Percentiles rank a stretch among this genome's conserved stretches.
Conservation (phyloP, 2,797 vertebrate genomes). For the Pitangus sulphuratus region DNA sequence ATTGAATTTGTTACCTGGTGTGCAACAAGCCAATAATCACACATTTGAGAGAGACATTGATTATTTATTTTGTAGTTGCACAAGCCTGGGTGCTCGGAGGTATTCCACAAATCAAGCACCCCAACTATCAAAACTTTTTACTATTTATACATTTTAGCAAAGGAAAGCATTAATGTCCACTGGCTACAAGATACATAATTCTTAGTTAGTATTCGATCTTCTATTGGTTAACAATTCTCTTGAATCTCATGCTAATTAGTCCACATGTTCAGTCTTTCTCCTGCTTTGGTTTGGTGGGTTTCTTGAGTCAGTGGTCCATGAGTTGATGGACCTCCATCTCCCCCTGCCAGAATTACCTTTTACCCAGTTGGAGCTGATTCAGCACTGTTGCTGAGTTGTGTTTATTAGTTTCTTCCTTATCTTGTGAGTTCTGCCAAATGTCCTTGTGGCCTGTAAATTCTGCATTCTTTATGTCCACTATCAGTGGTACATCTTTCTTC, state of each 20-base stretch:
- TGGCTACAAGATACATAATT: background rate
- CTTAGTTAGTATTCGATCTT: background rate
- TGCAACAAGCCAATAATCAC: background rate
- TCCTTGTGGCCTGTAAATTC: background rate
- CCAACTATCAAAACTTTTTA: background rate
- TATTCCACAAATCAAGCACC: background rate
- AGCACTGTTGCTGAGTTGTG: background rate
- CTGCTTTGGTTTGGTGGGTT: background rate
- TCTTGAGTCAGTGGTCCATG: background rate
- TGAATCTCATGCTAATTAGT: background rate
- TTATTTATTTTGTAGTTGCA: background rate
- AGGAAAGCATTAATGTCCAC: background rate
- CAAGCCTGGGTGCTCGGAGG: background rate
- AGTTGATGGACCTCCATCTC: accelerated
- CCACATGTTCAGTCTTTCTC: background rate
- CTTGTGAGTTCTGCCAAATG: background rate
- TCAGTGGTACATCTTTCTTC: background rate
- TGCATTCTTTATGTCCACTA: background rate
- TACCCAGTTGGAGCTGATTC: background rate
- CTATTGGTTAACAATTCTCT: background rate
- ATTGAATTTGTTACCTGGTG: background rate
- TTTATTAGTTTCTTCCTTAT: background rate
- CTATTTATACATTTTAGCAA: background rate
- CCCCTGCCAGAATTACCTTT: background rate
- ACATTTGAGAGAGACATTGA: background rate